Conservation (phyloP, 2,797 vertebrate species). For the Heliangelus exortis region DNA sequence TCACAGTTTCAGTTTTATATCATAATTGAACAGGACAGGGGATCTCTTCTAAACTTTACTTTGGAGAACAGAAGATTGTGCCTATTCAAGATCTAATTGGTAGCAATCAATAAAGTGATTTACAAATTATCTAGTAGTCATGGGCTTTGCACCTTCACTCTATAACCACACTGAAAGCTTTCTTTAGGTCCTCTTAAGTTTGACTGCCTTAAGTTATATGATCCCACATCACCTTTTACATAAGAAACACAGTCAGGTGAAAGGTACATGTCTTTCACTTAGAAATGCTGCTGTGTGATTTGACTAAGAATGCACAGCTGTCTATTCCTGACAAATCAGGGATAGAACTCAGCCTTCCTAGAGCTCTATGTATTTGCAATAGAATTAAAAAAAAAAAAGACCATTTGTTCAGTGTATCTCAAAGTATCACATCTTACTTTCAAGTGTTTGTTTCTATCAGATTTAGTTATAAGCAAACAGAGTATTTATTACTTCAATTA, state of each 20-base stretch:
- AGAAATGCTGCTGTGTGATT: not conserved
- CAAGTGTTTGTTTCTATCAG: not conserved
- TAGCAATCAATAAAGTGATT: not conserved
- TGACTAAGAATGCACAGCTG: not conserved
- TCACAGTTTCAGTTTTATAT: not conserved
- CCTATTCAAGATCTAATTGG: not conserved
- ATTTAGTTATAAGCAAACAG: constrained; percentile 6
- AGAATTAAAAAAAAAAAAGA: not conserved
- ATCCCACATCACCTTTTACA: not conserved
- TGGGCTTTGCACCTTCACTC: not conserved
- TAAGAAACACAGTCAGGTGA: not conserved
- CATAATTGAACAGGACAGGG: not conserved
- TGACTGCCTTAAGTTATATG: not conserved
- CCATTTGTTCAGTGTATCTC: not conserved
- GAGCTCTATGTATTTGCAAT: not conserved
- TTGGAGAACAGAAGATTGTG: not conserved
- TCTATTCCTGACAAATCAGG: not conserved
- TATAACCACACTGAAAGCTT: not conserved
- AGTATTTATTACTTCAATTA: constrained; percentile 22
- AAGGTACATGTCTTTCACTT: not conserved
- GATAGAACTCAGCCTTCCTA: not conserved
- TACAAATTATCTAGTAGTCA: not conserved
- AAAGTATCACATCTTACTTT: not conserved
- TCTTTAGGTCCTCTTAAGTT: not conserved
- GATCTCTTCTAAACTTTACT: not conserved